phyloP scores from a whole-genome alignment of 1,140 invertebrate genomes.

The Leptestheria dahalacensis region DNA sequence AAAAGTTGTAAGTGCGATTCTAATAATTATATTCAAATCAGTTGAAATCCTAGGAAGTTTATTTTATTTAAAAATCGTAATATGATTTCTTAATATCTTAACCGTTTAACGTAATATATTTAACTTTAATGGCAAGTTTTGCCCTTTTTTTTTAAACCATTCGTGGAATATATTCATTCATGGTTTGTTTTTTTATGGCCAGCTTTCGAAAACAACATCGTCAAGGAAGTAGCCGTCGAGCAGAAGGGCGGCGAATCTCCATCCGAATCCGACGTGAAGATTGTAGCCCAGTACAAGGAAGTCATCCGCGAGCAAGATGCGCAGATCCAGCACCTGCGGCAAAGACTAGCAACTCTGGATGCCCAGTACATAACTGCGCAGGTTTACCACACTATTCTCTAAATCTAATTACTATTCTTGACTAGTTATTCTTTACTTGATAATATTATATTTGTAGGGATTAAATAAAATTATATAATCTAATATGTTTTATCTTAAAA shows the following conservation, averaged over 20 bases:
- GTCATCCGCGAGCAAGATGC: constrained; percentile 74
- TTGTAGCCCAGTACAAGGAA: constrained; percentile 68
- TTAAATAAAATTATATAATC: too few species aligned
- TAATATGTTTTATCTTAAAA: too few species aligned
- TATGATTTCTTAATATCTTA: too few species aligned
- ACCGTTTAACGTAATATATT: too few species aligned
- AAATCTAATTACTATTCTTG: neutral
- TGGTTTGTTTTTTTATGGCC: neutral
- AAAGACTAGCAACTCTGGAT: constrained; percentile 26
- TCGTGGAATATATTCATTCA: neutral
- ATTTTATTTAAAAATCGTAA: too few species aligned
- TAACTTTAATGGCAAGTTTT: neutral
- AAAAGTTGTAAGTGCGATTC: too few species aligned
- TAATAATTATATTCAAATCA: too few species aligned
- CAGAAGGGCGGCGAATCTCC: neutral
- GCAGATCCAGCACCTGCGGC: constrained; percentile 45
- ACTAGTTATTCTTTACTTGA: neutral
- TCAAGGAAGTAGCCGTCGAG: constrained; percentile 6
- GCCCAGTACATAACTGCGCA: constrained; percentile 17
- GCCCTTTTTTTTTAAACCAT: neutral
- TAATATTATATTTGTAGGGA: too few species aligned
- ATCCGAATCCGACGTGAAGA: constrained; percentile 11
- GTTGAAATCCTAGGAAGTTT: too few species aligned
- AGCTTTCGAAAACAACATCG: constrained; percentile 3
- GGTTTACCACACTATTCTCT: neutral